phyloP scores from a whole-genome alignment of 2,797 vertebrate genomes.

The Urophycis tenuis region DNA sequence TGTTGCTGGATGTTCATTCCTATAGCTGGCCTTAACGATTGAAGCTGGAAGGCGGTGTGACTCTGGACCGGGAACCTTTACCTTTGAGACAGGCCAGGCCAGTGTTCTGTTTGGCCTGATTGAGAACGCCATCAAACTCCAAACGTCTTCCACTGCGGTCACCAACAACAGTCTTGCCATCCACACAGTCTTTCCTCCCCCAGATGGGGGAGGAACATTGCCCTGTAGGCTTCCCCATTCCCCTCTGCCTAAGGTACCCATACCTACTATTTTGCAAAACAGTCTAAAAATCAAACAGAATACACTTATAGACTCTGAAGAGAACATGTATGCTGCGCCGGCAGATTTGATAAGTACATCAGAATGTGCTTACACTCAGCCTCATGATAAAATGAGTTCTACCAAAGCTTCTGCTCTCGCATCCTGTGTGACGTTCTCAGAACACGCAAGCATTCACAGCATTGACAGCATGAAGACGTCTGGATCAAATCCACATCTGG shows the following conservation, averaged over 20 bases:
- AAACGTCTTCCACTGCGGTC: constrained; percentile 56
- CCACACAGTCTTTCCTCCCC: constrained; percentile 8
- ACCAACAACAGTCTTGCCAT: constrained; percentile 5
- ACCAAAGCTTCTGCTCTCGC: constrained; percentile 34
- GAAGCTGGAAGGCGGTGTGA: constrained; percentile 89
- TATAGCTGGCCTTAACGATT: constrained; percentile 81
- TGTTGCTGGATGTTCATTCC: constrained; percentile 7
- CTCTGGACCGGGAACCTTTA: constrained; percentile 88
- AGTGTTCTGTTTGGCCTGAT: constrained; percentile 81
- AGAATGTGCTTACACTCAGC: constrained; percentile 16
- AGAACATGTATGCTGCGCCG: constrained; percentile 18
- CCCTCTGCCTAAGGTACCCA: constrained; percentile 54
- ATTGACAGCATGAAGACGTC: constrained; percentile 34
- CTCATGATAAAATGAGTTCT: constrained; percentile 16
- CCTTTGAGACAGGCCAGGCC: constrained; percentile 84
- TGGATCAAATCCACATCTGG: neutral
- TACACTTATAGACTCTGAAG: constrained; percentile 14
- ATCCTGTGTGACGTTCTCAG: constrained; percentile 53
- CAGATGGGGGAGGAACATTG: neutral
- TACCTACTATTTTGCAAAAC: constrained; percentile 29
- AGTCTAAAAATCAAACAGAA: constrained; percentile 24
- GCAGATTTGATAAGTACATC: constrained; percentile 9
- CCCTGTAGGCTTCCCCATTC: constrained; percentile 50
- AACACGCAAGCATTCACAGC: constrained; percentile 55
- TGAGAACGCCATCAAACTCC: constrained; percentile 76